Conservation (phyloP, 2,888 invertebrate species). For the Hypolimnas misippus region DNA sequence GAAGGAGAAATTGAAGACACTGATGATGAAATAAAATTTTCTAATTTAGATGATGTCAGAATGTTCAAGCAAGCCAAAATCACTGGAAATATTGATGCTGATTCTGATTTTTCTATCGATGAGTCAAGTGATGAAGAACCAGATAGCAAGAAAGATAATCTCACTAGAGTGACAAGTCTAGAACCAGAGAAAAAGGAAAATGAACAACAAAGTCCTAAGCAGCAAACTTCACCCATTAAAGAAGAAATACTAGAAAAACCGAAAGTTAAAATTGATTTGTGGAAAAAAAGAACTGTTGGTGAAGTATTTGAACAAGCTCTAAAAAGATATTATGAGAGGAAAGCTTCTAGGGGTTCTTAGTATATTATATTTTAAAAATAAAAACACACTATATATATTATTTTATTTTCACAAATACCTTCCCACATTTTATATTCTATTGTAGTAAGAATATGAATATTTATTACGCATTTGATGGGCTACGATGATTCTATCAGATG, state of each 20-base stretch:
- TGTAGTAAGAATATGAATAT: too few species aligned
- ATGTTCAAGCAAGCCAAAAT: slow-evolving; percentile 67
- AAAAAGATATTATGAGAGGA: slow-evolving; percentile 89
- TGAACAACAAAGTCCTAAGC: slow-evolving; percentile 36
- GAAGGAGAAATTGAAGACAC: slow-evolving; percentile 75
- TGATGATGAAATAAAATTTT: slow-evolving; percentile 76
- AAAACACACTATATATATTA: neutral
- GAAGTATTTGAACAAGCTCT: slow-evolving; percentile 89
- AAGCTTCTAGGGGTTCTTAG: slow-evolving; percentile 79
- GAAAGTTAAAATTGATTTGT: slow-evolving; percentile 87
- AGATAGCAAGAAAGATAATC: slow-evolving; percentile 41
- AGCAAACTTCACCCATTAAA: slow-evolving; percentile 1
- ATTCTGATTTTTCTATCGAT: slow-evolving; percentile 89
- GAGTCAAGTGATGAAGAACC: slow-evolving; percentile 83
- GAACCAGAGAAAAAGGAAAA: slow-evolving; percentile 45
- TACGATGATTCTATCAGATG: too few species aligned
- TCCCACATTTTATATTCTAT: too few species aligned
- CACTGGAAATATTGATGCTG: slow-evolving; percentile 87
- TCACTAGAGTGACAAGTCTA: slow-evolving; percentile 45
- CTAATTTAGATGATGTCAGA: slow-evolving; percentile 69
- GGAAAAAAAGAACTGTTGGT: slow-evolving; percentile 94
- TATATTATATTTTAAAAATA: slow-evolving; percentile 29
- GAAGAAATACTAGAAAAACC: slow-evolving; percentile 41
- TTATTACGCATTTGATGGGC: too few species aligned
- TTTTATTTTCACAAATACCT: neutral